These are phyloP conservation scores for Lepeophtheirus salmonis DNA, from an alignment of 1,140 invertebrate species.

Conservation along the genomic window DNA sequence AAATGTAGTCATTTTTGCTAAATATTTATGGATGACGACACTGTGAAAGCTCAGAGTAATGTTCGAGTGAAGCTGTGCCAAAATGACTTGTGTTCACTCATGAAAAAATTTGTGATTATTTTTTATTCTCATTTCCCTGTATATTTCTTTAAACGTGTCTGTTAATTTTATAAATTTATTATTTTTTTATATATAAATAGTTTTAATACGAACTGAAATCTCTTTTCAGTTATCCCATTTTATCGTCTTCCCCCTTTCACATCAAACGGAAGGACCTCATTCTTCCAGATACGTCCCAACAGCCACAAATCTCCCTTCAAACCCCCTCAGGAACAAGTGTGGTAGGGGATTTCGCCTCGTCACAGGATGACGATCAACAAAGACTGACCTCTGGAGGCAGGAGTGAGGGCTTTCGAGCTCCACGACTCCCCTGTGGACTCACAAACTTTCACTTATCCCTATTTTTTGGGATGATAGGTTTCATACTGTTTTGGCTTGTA, in stretches of 20 bases:
- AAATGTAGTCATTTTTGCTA: no score
- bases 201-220: no score
- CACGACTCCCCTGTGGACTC: conserved; percentile 4
- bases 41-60: no score
- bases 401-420: background rate
- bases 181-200: no score
- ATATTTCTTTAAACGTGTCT: no score
- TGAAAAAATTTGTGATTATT: no score
- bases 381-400: background rate
- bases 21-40: no score
- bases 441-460: conserved; percentile 11
- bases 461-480: conserved; percentile 6
- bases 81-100: no score
- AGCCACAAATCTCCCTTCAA: background rate
- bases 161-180: no score
- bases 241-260: background rate
- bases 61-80: no score
- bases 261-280: background rate
- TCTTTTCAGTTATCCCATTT: background rate
- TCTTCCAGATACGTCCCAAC: background rate
- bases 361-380: background rate
- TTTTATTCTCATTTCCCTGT: no score
- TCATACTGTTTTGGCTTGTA: conserved; percentile 9
- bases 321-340: background rate
- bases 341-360: background rate